These are phyloP conservation scores for Microctenopoma steveboyesi DNA, from an alignment of 2,797 vertebrate species.

Conservation along the genomic window DNA sequence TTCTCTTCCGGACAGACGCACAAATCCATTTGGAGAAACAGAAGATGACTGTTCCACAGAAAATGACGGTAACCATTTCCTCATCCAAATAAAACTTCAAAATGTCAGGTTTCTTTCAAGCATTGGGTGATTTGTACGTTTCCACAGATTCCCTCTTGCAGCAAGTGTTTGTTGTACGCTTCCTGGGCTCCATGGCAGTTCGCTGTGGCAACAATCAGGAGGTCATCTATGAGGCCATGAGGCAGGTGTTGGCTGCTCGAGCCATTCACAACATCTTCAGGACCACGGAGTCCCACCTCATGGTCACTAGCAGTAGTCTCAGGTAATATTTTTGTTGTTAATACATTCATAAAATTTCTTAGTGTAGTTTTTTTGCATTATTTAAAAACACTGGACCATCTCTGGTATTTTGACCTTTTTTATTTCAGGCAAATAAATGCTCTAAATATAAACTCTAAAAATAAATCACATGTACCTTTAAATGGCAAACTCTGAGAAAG, in stretches of 20 bases:
- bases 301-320: conserved; percentile 92
- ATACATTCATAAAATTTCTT: not conserved
- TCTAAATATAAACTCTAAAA: no score
- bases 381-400: no score
- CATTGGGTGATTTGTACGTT: not conserved
- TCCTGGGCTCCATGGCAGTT: conserved; percentile 96
- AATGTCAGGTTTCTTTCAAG: conserved; percentile 9
- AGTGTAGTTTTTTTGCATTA: no score
- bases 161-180: conserved; percentile 95
- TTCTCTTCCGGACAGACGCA: conserved; percentile 83
- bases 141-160: conserved; percentile 91
- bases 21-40: conserved; percentile 95
- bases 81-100: conserved; percentile 7
- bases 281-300: conserved; percentile 93
- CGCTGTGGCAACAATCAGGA: conserved; percentile 87
- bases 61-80: conserved; percentile 83
- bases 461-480: no score
- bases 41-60: conserved; percentile 83
- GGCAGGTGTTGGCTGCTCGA: conserved; percentile 95
- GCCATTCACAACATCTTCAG: conserved; percentile 99
- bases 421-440: no score
- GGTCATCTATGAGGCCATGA: conserved; percentile 98
- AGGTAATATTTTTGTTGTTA: conserved; percentile 76
- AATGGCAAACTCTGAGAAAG: no score
- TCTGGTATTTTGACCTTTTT: no score